Conservation (phyloP, 2,113 vertebrate species). For the Sylvilagus bachmani region DNA sequence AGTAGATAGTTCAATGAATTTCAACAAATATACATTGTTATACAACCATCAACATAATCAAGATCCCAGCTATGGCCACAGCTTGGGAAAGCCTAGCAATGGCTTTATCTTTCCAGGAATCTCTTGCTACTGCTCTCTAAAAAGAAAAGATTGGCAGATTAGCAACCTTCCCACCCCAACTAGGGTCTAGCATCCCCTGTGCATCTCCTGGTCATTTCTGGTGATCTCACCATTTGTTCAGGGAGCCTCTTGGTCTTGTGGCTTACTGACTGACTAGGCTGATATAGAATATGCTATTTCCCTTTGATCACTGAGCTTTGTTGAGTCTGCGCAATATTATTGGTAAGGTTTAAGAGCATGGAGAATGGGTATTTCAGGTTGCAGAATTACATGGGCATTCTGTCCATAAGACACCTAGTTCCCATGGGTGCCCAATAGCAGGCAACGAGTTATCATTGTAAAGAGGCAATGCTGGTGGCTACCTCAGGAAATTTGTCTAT, state of each 20-base stretch:
- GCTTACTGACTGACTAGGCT: background rate
- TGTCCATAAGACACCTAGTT: background rate
- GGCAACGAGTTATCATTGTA: background rate
- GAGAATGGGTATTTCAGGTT: background rate
- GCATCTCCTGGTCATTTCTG: background rate
- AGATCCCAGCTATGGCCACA: no score
- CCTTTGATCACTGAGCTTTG: background rate
- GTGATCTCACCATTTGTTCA: background rate
- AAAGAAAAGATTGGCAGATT: background rate
- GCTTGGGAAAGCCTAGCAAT: background rate
- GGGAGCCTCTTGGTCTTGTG: background rate
- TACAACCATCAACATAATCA: background rate
- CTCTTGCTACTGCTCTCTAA: background rate
- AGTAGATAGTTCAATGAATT: background rate
- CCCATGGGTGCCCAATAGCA: background rate
- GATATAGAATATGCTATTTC: background rate
- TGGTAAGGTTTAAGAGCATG: background rate
- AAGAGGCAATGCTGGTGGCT: background rate
- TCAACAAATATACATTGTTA: background rate
- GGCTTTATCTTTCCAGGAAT: background rate
- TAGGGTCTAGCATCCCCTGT: background rate
- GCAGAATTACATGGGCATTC: background rate
- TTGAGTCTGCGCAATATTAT: background rate
- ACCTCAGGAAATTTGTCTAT: background rate
- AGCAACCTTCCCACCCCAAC: background rate